A percentile compares a stretch with the other conserved stretches of the same genome.
phyloP scores from a whole-genome alignment of 2,113 vertebrate species.

The Lota lota region DNA sequence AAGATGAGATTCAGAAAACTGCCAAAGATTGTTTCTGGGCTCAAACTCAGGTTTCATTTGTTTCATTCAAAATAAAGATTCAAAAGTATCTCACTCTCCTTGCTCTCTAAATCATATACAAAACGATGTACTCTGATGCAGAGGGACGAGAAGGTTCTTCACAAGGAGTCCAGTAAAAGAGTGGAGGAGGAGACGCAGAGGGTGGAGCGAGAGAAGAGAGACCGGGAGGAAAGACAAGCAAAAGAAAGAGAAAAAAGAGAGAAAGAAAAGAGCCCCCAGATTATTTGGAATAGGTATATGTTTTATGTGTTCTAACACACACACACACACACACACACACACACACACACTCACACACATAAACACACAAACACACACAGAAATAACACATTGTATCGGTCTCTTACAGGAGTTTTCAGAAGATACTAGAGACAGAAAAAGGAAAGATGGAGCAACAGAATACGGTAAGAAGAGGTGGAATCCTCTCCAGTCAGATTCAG shows the following conservation, averaged over 20 bases:
- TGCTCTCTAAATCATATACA: background rate
- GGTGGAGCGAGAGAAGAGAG: constrained; percentile 73
- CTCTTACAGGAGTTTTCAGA: background rate
- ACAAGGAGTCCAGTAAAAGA: constrained; percentile 73
- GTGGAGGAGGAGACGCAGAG: constrained; percentile 66
- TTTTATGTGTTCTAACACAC: too few relatives aligned
- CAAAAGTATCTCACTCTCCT: too few relatives aligned
- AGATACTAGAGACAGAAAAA: too few relatives aligned
- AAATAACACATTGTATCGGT: background rate
- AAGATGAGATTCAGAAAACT: constrained; percentile 84
- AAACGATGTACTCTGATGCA: constrained; percentile 34
- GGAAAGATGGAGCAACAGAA: too few relatives aligned
- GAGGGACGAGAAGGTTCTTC: constrained; percentile 83
- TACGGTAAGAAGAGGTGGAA: background rate
- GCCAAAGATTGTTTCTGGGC: constrained; percentile 90
- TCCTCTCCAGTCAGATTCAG: too few relatives aligned
- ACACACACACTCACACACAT: background rate
- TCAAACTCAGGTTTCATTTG: constrained; percentile 79
- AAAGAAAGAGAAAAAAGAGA: constrained; percentile 70
- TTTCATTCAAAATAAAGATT: too few relatives aligned
- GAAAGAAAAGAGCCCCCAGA: constrained; percentile 48
- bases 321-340: background rate
- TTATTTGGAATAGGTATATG: constrained; percentile 73
- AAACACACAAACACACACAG: background rate
- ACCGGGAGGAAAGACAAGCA: constrained; percentile 76